Conservation (phyloP, 2,888 invertebrate species). For the Laspeyria flexula region DNA sequence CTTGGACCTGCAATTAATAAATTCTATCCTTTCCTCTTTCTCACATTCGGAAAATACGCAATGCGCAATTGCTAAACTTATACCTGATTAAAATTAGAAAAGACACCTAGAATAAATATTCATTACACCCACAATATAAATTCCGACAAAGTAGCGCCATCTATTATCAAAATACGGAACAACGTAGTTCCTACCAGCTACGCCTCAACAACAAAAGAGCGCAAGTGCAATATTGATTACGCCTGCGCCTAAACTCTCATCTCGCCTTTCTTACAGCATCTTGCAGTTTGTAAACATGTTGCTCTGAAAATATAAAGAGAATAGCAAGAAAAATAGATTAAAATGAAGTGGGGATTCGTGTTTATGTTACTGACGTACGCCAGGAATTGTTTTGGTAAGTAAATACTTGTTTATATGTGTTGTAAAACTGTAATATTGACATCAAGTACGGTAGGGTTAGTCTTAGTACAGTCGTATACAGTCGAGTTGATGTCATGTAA, state of each 20-base stretch:
- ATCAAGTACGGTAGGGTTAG: background rate
- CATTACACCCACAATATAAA: background rate
- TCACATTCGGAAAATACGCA: too few relatives aligned
- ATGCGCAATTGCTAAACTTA: too few relatives aligned
- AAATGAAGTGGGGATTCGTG: conserved; percentile 65
- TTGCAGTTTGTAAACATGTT: conserved; percentile 56
- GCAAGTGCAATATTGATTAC: conserved; percentile 70
- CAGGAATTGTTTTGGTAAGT: conserved; percentile 67
- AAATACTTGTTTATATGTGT: background rate
- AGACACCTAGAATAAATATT: too few relatives aligned
- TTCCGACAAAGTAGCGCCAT: conserved; percentile 29
- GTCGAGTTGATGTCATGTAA: background rate
- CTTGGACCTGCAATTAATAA: too few relatives aligned
- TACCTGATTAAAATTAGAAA: too few relatives aligned
- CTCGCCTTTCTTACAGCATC: conserved; percentile 40
- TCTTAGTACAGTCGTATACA: background rate
- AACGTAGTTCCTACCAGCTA: conserved; percentile 29
- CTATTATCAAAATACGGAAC: conserved; percentile 18
- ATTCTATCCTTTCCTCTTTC: too few relatives aligned
- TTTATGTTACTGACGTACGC: conserved; percentile 58
- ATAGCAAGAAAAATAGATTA: conserved; percentile 21
- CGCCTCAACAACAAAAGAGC: conserved; percentile 14
- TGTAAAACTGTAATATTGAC: background rate
- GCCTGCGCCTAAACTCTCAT: conserved; percentile 64
- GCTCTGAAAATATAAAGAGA: conserved; percentile 41